Evolutionary conservation across 2,888 invertebrate genomes (phyloP).

Genomic region (Linnaemya tessellans): DNA sequence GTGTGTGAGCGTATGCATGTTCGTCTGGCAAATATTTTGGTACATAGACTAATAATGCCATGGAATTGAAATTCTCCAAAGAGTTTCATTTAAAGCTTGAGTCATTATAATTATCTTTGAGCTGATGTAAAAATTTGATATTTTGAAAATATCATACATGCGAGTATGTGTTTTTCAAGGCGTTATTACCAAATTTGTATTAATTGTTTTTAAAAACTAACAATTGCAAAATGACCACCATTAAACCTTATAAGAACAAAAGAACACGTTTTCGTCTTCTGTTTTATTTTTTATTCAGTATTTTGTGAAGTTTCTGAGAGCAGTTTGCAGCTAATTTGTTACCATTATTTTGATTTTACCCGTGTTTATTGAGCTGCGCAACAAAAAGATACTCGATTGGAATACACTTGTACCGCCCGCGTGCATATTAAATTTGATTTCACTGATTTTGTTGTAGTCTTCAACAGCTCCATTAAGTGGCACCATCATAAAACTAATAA

Average conservation of each 20-base stretch:
- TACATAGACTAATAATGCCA: neutral
- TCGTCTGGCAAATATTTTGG: neutral
- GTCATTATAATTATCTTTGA: neutral
- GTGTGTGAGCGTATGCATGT: neutral
- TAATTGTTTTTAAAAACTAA: conserved; percentile 40
- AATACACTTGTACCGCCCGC: conserved; percentile 58
- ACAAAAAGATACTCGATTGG: neutral
- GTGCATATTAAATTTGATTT: conserved; percentile 29
- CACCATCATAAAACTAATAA: conserved; percentile 53
- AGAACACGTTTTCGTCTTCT: conserved; percentile 31
- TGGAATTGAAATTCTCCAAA: neutral
- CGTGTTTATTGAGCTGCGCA: conserved; percentile 24
- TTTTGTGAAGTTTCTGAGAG: conserved; percentile 11
- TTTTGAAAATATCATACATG: neutral
- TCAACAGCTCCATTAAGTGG: conserved; percentile 27
- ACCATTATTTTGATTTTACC: conserved; percentile 45
- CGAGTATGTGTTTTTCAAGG: conserved; percentile 48
- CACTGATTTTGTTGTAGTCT: conserved; percentile 17
- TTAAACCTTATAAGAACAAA: conserved; percentile 66
- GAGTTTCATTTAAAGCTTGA: neutral
- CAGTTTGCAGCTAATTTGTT: conserved; percentile 55
- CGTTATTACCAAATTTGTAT: conserved; percentile 47
- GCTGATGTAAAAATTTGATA: neutral
- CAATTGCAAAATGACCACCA: conserved; percentile 50
- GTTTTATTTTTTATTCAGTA: conserved; percentile 32